Evolutionary conservation across 1,140 invertebrate genomes (phyloP), one percentile per base, ranked within the genome.

Genomic region (Temnothorax longispinosus): DNA sequence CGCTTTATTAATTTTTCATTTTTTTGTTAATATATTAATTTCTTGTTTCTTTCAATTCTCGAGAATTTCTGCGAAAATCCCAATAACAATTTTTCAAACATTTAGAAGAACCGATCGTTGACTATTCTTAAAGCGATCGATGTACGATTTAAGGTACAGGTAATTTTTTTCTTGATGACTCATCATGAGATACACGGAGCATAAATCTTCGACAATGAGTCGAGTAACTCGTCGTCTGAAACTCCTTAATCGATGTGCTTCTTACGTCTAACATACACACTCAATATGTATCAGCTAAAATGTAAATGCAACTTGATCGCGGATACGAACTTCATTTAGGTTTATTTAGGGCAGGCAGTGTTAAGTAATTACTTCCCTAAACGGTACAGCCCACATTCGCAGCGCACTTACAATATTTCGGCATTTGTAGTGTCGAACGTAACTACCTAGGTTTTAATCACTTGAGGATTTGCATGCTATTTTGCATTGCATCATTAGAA

Each of bases 261-360:
- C 90, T 92, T 91, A 90, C 8, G 52, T 88, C 90, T 91, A 92
- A 92, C 90, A 91, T 92, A 91, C 87, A 92, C 91, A 91, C 88
- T 90, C 86, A 91, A 84, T 91, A 92, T 91, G 90, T 90, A 91
- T 88, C 82, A 80, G 90, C 90, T 91, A 91, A 91, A 89, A 85
- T 91, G 91, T 91, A 91, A 91, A 91, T 91, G 88, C 86, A 88
- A 84, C 82, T 91, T 86, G 87, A 90, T 90, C 76, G 87, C 91
- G 88, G 67, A 78, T 91, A 91, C 56, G 90, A 91, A 87, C 32
- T 88, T 72, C 52, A 64, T 88, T 87, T 64, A 71, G 67, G 10
- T 87, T 89, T 89, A 90, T 54, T 84, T 84, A 84, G 80, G 71
- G 80, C 80, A 84, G 71, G 80, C 80, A 84, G 69, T 74, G 62